Evolutionary conservation across 2,113 vertebrate species (phyloP).

Genomic region (Pardalotus punctatus): DNA sequence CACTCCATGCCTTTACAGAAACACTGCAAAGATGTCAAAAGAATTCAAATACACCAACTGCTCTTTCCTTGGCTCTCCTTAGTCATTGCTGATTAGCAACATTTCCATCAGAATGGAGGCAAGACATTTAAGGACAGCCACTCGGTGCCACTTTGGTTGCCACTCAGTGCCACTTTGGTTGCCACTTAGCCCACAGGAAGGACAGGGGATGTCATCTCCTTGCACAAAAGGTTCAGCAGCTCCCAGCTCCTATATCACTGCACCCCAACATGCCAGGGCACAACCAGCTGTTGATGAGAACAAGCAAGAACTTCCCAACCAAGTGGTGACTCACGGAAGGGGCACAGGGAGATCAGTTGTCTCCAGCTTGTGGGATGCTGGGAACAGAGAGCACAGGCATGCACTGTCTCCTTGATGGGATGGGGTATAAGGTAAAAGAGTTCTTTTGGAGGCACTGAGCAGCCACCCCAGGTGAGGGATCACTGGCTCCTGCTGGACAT

Average conservation of each 20-base stretch:
- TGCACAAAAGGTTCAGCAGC: accelerated
- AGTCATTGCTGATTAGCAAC: background rate
- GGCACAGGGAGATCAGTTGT: background rate
- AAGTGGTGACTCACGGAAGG: background rate
- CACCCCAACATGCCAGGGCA: background rate
- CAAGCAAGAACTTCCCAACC: background rate
- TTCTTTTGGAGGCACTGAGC: accelerated
- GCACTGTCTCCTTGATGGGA: accelerated
- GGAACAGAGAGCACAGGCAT: background rate
- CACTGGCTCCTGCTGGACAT: accelerated
- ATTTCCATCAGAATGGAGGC: background rate
- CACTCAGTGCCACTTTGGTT: accelerated
- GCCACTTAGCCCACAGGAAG: accelerated
- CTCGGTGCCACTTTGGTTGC: background rate
- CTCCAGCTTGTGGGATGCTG: accelerated
- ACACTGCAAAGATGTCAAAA: background rate
- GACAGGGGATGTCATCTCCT: background rate
- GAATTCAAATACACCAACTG: slow-evolving; percentile 24
- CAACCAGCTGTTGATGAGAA: too few species aligned
- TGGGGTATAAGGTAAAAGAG: background rate
- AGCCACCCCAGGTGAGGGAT: accelerated
- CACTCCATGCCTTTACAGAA: slow-evolving; percentile 16
- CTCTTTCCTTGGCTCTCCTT: slow-evolving; percentile 10
- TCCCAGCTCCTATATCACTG: background rate
- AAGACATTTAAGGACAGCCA: background rate